phyloP scores from a whole-genome alignment of 1,140 invertebrate species.

The Aporrectodea caliginosa region DNA sequence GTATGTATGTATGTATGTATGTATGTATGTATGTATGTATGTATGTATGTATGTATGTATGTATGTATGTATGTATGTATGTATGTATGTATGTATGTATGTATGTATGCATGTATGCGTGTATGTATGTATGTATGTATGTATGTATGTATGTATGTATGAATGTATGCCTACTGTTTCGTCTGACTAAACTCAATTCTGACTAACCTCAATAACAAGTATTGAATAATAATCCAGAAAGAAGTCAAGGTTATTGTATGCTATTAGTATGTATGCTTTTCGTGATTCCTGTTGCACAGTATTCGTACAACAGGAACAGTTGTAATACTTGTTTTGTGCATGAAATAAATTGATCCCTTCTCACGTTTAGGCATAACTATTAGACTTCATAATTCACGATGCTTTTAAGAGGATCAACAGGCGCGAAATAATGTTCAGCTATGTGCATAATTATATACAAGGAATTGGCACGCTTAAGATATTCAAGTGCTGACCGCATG shows the following conservation, averaged over 20 bases:
- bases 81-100: slow-evolving; percentile 16
- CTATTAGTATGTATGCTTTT: no score
- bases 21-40: slow-evolving; percentile 17
- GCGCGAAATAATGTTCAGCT: no score
- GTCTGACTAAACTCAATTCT: background rate
- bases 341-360: no score
- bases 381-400: no score
- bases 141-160: slow-evolving; percentile 6
- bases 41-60: slow-evolving; percentile 4
- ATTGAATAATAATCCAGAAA: background rate
- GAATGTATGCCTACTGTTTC: background rate
- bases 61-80: slow-evolving; percentile 20
- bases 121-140: slow-evolving; percentile 13
- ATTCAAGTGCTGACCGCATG: no score
- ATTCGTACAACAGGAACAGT: no score
- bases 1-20: slow-evolving; percentile 13
- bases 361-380: no score
- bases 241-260: background rate
- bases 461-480: no score
- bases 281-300: no score
- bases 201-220: background rate
- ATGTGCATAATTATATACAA: no score
- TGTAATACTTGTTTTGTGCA: no score
- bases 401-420: no score
- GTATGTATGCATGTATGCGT: slow-evolving; percentile 13